phyloP scores from a whole-genome alignment of 2,113 vertebrate species.

The Urocolius indicus region DNA sequence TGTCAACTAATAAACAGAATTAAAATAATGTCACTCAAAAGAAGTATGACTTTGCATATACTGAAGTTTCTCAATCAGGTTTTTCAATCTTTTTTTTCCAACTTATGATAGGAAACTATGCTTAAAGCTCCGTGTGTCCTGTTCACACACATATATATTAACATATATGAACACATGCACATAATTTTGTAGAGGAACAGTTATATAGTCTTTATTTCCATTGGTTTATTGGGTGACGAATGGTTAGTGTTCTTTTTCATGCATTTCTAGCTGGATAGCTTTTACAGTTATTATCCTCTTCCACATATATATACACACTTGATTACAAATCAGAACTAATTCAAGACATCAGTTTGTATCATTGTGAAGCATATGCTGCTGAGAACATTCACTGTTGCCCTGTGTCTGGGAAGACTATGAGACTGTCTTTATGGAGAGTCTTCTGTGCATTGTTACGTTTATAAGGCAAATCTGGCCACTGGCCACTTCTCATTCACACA shows the following conservation, averaged over 20 bases:
- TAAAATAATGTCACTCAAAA: neutral
- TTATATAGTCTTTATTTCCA: neutral
- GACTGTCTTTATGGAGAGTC: neutral
- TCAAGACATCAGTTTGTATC: neutral
- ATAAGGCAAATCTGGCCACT: neutral
- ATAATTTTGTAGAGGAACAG: neutral
- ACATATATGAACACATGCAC: neutral
- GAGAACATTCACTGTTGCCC: neutral
- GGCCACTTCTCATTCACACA: neutral
- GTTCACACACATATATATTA: neutral
- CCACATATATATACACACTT: neutral
- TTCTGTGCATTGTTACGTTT: accelerated
- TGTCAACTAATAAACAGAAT: neutral
- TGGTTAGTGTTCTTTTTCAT: neutral
- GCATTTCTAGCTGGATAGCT: neutral
- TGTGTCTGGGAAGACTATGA: neutral
- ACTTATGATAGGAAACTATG: neutral
- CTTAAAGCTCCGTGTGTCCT: neutral
- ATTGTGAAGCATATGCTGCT: neutral
- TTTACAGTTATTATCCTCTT: neutral
- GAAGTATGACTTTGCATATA: neutral
- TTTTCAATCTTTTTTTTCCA: neutral
- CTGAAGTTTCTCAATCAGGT: neutral
- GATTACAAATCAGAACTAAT: neutral
- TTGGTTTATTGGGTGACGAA: neutral